Evolutionary conservation across 2,888 invertebrate genomes (phyloP).

Genomic region (Mythimna pallens): DNA sequence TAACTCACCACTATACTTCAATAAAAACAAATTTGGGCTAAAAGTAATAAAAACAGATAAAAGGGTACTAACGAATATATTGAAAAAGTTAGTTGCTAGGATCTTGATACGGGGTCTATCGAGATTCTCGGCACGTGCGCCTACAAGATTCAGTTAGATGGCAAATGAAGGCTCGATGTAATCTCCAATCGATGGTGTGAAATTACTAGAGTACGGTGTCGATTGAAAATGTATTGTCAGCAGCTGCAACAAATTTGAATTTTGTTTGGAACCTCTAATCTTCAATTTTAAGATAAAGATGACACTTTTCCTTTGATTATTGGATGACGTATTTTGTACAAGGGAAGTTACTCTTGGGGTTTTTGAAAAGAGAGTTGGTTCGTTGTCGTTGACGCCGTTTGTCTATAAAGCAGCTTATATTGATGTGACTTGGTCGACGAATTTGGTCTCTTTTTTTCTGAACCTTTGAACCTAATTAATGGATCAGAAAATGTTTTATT

Average conservation of each 20-base stretch:
- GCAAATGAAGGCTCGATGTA: conserved; percentile 65
- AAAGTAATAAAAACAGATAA: conserved; percentile 72
- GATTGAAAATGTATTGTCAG: conserved; percentile 59
- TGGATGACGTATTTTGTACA: conserved; percentile 19
- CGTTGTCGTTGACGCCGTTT: neutral
- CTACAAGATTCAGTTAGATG: conserved; percentile 66
- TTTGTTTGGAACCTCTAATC: conserved; percentile 4
- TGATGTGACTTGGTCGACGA: neutral
- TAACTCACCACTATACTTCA: conserved; percentile 70
- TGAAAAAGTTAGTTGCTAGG: conserved; percentile 66
- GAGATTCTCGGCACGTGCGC: conserved; percentile 68
- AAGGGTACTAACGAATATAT: conserved; percentile 66
- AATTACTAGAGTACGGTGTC: conserved; percentile 49
- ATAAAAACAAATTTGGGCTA: conserved; percentile 71
- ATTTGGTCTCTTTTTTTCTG: neutral
- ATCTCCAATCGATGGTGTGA: conserved; percentile 63
- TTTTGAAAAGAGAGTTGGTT: neutral
- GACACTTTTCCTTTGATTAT: conserved; percentile 29
- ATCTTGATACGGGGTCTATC: conserved; percentile 30
- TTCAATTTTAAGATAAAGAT: conserved; percentile 2
- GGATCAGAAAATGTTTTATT: no score
- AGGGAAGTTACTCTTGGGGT: neutral
- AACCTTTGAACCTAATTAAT: no score
- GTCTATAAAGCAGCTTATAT: neutral
- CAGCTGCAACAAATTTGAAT: conserved; percentile 38